A percentile compares a stretch with the other conserved stretches of the same genome.
Conservation (phyloP, 2,797 vertebrate species). For the Champsocephalus gunnari region DNA sequence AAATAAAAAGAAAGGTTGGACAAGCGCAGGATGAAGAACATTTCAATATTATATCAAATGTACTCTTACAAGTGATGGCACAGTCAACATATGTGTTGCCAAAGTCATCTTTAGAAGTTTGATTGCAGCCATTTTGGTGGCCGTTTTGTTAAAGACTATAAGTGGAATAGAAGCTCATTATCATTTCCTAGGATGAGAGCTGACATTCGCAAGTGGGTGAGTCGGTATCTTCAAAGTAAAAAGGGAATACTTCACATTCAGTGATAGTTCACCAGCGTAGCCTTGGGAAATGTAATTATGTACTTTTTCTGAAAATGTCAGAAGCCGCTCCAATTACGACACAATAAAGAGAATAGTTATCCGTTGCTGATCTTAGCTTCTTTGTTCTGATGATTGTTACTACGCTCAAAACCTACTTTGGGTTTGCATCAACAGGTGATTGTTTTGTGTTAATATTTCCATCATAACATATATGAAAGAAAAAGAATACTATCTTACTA, state of each 20-base stretch:
- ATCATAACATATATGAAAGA: not conserved
- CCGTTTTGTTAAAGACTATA: conserved; percentile 1
- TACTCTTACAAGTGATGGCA: not conserved
- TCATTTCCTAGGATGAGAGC: conserved; percentile 21
- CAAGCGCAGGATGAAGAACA: not conserved
- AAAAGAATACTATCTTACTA: not conserved
- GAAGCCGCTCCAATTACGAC: conserved; percentile 24
- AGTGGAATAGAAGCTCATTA: not conserved
- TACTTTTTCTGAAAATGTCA: conserved; percentile 28
- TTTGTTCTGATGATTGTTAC: conserved; percentile 12
- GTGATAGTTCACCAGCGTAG: conserved; percentile 18
- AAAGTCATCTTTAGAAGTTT: not conserved
- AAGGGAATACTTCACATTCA: conserved; percentile 38
- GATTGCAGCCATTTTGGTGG: conserved; percentile 3
- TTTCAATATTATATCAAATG: conserved; percentile 6
- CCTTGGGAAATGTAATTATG: conserved; percentile 19
- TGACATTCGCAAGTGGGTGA: conserved; percentile 34
- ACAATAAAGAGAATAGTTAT: conserved; percentile 18
- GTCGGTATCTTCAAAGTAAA: conserved; percentile 41
- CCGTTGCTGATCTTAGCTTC: not conserved
- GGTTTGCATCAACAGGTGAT: conserved; percentile 4
- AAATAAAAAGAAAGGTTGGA: conserved; percentile 8
- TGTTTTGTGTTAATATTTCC: conserved; percentile 6
- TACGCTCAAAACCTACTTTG: not conserved
- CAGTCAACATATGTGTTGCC: not conserved